Evolutionary conservation across 2,888 invertebrate genomes (phyloP).

Genomic region (Pristionchus mayeri): DNA sequence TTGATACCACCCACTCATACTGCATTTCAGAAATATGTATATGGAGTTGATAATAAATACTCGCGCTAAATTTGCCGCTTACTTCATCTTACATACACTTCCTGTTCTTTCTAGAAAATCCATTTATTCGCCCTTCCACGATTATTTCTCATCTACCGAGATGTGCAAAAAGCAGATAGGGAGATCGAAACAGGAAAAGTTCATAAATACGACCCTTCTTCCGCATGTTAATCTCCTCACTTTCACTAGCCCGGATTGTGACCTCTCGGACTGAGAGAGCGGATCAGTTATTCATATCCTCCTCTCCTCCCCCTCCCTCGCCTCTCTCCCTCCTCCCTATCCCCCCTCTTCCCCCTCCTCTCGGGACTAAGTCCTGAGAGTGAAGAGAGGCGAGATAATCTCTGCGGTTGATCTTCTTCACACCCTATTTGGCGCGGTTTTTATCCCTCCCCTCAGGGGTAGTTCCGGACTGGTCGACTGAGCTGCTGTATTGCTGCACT

Average conservation of each 20-base stretch:
- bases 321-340: not conserved
- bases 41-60: too few species aligned
- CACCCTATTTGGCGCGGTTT: slow-evolving; percentile 23
- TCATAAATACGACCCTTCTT: slow-evolving; percentile 15
- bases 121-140: too few species aligned
- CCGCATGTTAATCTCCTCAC: not conserved
- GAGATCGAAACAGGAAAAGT: not conserved
- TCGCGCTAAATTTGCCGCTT: too few species aligned
- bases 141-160: too few species aligned
- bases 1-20: too few species aligned
- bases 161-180: too few species aligned
- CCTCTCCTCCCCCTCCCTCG: not conserved
- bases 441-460: not conserved
- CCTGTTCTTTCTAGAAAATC: too few species aligned
- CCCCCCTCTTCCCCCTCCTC: not conserved
- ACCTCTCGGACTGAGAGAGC: not conserved
- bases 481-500: not conserved
- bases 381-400: not conserved
- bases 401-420: slow-evolving; percentile 37
- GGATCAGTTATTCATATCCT: slow-evolving; percentile 40
- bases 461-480: not conserved
- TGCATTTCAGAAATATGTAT: too few species aligned
- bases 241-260: not conserved
- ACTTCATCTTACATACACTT: too few species aligned
- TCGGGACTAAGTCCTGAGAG: not conserved